Evolutionary conservation across 2,888 invertebrate genomes (phyloP).

Genomic region (Leptopilina syphax): DNA sequence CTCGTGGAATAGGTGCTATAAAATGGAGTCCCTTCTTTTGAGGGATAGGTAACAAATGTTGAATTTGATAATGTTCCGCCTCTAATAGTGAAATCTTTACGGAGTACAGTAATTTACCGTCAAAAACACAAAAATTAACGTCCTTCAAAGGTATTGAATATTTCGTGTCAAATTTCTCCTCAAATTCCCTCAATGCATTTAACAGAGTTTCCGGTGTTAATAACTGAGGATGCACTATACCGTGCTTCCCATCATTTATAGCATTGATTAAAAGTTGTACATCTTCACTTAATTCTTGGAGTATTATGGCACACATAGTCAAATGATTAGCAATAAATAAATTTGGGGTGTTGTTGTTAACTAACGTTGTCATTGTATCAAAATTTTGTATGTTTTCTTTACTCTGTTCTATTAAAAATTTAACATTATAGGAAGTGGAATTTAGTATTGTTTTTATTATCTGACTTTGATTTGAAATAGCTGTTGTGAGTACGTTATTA

Average conservation of each 20-base stretch:
- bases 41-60: constrained; percentile 14
- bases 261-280: neutral
- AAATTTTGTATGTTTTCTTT: neutral
- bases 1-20: constrained; percentile 7
- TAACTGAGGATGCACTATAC: neutral
- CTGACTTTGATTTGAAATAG: neutral
- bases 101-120: constrained; percentile 6
- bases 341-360: neutral
- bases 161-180: neutral
- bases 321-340: neutral
- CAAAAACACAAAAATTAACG: neutral
- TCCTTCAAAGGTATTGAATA: neutral
- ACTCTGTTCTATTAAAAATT: neutral
- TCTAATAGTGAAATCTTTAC: neutral
- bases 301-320: neutral
- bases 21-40: constrained; percentile 7
- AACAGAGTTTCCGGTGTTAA: neutral
- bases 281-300: constrained; percentile 7
- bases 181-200: constrained; percentile 13
- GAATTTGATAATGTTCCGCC: neutral
- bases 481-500: neutral
- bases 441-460: no score
- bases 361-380: no score
- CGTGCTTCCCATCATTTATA: neutral
- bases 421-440: no score